Evolutionary conservation across 2,888 invertebrate genomes (phyloP).

Genomic region (Pilophorus perplexus): DNA sequence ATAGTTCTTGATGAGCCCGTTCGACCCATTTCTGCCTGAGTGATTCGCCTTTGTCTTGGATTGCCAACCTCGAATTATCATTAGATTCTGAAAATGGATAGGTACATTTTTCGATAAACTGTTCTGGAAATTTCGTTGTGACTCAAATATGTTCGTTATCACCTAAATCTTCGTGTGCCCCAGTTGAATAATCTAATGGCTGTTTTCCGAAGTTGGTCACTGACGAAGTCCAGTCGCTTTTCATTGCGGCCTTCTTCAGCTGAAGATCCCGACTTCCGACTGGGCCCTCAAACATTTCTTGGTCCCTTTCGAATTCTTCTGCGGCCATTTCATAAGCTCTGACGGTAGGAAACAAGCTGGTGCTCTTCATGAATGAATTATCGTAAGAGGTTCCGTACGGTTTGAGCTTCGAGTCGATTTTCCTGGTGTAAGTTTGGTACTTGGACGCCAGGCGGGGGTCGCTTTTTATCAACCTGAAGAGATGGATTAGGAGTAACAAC

Average conservation of each 20-base stretch:
- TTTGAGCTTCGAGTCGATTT: constrained; percentile 2
- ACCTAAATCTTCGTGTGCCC: neutral
- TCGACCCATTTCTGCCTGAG: constrained; percentile 9
- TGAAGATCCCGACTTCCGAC: too few relatives aligned
- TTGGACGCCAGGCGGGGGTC: constrained; percentile 10
- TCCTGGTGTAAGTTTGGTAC: constrained; percentile 7
- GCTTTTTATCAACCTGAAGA: constrained; percentile 2
- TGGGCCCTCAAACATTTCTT: neutral
- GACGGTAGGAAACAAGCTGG: neutral
- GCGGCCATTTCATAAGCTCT: constrained; percentile 28
- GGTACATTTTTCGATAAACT: too few relatives aligned
- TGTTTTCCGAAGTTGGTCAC: neutral
- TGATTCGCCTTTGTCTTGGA: neutral
- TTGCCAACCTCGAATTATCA: too few relatives aligned
- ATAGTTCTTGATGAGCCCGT: constrained; percentile 1
- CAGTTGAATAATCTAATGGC: neutral
- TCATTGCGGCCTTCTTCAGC: too few relatives aligned
- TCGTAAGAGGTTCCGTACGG: constrained; percentile 23
- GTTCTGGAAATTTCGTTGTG: too few relatives aligned
- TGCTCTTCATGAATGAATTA: constrained; percentile 12
- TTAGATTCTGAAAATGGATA: too few relatives aligned
- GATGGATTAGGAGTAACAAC: neutral
- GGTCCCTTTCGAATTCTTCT: constrained; percentile 27
- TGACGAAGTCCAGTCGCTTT: too few relatives aligned
- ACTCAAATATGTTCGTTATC: too few relatives aligned